These are phyloP conservation scores for Saturnia japonica DNA, from an alignment of 2,888 invertebrate species.

Conservation along the genomic window DNA sequence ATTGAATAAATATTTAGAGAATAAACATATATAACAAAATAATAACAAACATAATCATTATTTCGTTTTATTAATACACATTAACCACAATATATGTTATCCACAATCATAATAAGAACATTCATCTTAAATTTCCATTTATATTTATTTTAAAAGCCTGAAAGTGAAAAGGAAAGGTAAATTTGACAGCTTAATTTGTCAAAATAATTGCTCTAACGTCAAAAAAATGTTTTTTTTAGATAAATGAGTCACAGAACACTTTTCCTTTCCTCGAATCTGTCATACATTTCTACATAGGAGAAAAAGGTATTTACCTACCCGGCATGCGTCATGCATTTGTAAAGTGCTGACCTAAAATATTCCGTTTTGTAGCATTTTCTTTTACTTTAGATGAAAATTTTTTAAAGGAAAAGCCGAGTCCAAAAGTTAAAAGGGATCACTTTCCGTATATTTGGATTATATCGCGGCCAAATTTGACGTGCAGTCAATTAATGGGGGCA, in stretches of 20 bases:
- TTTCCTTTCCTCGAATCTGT: too few relatives aligned
- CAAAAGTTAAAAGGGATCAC: constrained; percentile 45
- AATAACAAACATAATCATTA: too few relatives aligned
- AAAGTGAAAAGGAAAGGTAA: not conserved
- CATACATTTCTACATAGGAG: too few relatives aligned
- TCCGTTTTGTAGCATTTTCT: not conserved
- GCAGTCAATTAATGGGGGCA: constrained; percentile 73
- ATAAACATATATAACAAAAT: too few relatives aligned
- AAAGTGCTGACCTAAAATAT: not conserved
- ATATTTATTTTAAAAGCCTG: too few relatives aligned
- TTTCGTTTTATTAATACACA: too few relatives aligned
- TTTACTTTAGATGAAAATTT: constrained; percentile 2
- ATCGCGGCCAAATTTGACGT: constrained; percentile 70
- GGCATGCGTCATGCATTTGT: not conserved
- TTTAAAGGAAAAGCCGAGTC: constrained; percentile 3
- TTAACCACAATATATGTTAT: too few relatives aligned
- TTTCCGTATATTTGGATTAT: constrained; percentile 67
- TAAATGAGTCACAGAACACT: not conserved
- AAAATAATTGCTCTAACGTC: not conserved
- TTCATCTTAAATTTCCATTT: too few relatives aligned
- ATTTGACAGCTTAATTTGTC: not conserved
- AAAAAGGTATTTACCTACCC: not conserved
- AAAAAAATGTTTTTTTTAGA: not conserved
- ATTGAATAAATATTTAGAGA: too few relatives aligned
- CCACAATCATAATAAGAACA: too few relatives aligned